Percentiles rank a stretch among this genome's conserved stretches.
Conservation (phyloP, 2,797 vertebrate species). For the Botia kubotai region DNA sequence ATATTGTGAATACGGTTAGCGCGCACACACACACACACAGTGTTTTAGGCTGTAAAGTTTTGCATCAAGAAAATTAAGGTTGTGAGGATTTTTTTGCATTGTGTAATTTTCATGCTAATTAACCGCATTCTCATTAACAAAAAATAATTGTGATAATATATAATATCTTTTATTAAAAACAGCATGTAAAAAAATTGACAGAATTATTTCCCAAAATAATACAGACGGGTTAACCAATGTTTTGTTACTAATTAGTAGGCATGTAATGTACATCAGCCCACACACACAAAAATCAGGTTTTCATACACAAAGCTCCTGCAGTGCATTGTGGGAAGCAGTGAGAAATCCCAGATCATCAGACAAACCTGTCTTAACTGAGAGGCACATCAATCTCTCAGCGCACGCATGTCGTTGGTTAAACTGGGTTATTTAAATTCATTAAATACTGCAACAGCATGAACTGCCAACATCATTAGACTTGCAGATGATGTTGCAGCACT, state of each 20-base stretch:
- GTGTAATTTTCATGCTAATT: too few species aligned
- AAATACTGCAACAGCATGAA: slow-evolving; percentile 52
- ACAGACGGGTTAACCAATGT: neutral
- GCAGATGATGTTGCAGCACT: slow-evolving; percentile 64
- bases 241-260: slow-evolving; percentile 3
- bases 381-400: slow-evolving; percentile 57
- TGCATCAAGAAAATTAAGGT: neutral
- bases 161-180: too few species aligned
- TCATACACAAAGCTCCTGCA: neutral
- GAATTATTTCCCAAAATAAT: slow-evolving; percentile 18
- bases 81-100: too few species aligned
- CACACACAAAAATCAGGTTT: too few species aligned
- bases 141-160: neutral
- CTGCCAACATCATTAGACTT: slow-evolving; percentile 64
- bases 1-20: neutral
- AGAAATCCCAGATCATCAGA: slow-evolving; percentile 34
- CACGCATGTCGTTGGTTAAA: slow-evolving; percentile 61
- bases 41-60: neutral
- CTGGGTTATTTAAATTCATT: slow-evolving; percentile 70
- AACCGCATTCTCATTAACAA: neutral
- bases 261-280: neutral
- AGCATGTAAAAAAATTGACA: too few species aligned
- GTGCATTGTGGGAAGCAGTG: slow-evolving; percentile 12
- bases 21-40: too few species aligned
- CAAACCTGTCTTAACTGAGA: slow-evolving; percentile 38